Conservation (phyloP, 1,140 invertebrate species). For the Rhagoletis pomonella region DNA sequence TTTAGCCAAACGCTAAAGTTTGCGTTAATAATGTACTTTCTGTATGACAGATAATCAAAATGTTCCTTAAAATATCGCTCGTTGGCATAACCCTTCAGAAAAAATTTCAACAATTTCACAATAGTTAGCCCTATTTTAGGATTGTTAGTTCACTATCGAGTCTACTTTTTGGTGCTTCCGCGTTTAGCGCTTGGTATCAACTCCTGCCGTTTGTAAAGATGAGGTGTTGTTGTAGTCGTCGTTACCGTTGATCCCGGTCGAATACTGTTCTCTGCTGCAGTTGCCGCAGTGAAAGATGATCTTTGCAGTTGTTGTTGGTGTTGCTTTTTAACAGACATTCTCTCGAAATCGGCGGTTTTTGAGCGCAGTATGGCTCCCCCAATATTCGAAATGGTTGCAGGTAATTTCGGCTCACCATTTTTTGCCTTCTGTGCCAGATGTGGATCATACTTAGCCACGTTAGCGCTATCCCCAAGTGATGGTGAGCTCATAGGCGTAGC, state of each 20-base stretch:
- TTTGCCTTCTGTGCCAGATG: neutral
- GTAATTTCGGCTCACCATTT: conserved; percentile 71
- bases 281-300: too few species aligned
- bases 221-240: conserved; percentile 61
- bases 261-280: neutral
- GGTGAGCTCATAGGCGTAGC: neutral
- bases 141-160: too few species aligned
- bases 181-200: conserved; percentile 82
- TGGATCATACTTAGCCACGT: conserved; percentile 22
- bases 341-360: conserved; percentile 81
- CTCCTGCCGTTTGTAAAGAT: conserved; percentile 86
- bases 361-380: conserved; percentile 81
- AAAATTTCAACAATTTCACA: too few species aligned
- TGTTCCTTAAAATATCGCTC: too few species aligned
- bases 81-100: too few species aligned
- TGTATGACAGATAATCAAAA: too few species aligned
- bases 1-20: too few species aligned
- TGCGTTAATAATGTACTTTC: too few species aligned
- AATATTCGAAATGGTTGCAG: conserved; percentile 80
- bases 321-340: conserved; percentile 73
- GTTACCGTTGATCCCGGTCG: conserved; percentile 30
- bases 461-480: neutral
- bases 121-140: too few species aligned
- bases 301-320: conserved; percentile 5
- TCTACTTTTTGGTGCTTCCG: neutral